Evolutionary conservation across 2,113 vertebrate genomes (phyloP).

Genomic region (Alectura lathami): DNA sequence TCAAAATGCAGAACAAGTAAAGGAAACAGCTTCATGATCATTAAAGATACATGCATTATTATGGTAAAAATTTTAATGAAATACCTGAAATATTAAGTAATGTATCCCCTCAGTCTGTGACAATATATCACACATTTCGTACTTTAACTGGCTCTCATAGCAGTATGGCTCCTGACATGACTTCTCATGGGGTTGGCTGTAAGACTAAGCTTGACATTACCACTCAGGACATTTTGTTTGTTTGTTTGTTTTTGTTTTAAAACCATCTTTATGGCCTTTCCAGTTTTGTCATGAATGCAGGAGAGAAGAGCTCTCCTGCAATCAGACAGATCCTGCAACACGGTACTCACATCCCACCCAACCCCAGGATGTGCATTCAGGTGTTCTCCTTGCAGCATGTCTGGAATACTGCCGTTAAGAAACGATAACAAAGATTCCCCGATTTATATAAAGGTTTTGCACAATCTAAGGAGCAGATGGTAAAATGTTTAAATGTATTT

Average conservation of each 20-base stretch:
- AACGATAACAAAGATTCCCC: not conserved
- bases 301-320: not conserved
- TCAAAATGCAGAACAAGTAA: constrained; percentile 29
- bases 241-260: too few relatives aligned
- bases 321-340: not conserved
- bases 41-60: constrained; percentile 49
- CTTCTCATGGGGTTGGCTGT: not conserved
- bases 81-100: too few relatives aligned
- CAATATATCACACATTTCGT: not conserved
- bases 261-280: not conserved
- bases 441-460: not conserved
- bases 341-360: not conserved
- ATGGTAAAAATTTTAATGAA: constrained; percentile 41
- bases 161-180: not conserved
- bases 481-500: not conserved
- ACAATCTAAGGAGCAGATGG: not conserved
- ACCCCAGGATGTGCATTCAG: fast-evolving
- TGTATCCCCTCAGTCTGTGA: not conserved
- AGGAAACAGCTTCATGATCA: not conserved
- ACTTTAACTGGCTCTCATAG: not conserved
- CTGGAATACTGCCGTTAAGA: not conserved
- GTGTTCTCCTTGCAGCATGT: not conserved
- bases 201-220: not conserved
- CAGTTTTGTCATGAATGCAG: not conserved
- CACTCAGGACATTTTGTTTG: not conserved